Base-by-base conservation (phyloP, 2,888 invertebrate genomes). In the Drosophila formosana region DNA sequence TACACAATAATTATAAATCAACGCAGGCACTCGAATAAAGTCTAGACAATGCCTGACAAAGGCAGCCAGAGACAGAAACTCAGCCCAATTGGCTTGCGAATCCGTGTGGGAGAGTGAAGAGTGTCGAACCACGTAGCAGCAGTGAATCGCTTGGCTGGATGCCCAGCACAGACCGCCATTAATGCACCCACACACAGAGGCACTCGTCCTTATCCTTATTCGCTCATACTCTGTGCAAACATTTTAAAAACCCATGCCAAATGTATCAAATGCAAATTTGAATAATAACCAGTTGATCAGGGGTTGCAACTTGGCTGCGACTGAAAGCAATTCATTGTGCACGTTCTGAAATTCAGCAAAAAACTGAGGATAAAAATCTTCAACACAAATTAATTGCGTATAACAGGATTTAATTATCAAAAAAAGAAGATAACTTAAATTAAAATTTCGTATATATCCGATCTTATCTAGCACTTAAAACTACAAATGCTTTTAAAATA, bases 41-140 rank as follows among this genome's bases (percentile, higher is more conserved):
- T 82, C 82, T 82, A 82, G 86, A 82, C 82, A 83, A 76, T 83
- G 83, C 78, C 81, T 86, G 82, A 80, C 86, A 83, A 69, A 72
- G 77, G 56, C 86, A 85, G 80, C 61, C 68, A 55, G 56, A 57
- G 37, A 55, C 52, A 55, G 52, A 66, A 45, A 61, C 72, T 32
- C 4, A 32, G 41, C 5, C 32, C 9, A 55, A 55, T 64, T 60
- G 66, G 65, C 65, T 34, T 5, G 5, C 56, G 34, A 28, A 39
- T 18, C 6, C 2, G 25, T 34, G 3, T 8, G 51, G 1, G 32
- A 8, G 55, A 55, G 8, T 45, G 51, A 13, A 52, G 52, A 28
- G n/a, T 60, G 63, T 51, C 39, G 51, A 46, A 70, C 66, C 78
- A 72, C 70, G 55, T 64, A 58, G 47, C 67, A 53, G 46, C 50